Evolutionary conservation across 2,113 vertebrate genomes (phyloP).

Genomic region (Paracanthobrama guichenoti): DNA sequence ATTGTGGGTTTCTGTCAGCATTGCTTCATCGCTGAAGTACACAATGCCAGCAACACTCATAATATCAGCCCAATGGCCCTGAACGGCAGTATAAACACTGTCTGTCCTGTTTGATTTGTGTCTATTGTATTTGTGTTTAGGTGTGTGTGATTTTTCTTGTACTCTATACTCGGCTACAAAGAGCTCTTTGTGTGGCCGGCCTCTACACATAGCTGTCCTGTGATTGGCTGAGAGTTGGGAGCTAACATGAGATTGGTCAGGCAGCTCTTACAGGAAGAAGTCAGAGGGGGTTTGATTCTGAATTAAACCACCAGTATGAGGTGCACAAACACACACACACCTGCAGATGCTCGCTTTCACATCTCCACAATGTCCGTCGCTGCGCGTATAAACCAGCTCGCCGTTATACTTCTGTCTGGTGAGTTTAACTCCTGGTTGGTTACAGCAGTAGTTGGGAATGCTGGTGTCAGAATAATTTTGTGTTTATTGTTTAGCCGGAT

Average conservation of each 20-base stretch:
- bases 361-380: constrained; percentile 30
- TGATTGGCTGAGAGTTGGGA: constrained; percentile 27
- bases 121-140: constrained; percentile 22
- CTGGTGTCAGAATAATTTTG: too few species aligned
- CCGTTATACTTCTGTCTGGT: constrained; percentile 49
- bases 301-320: constrained; percentile 19
- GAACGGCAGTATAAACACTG: background rate
- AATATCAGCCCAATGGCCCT: background rate
- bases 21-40: background rate
- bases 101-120: background rate
- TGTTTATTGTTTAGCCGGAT: background rate
- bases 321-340: constrained; percentile 30
- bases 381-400: constrained; percentile 21
- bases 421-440: constrained; percentile 18
- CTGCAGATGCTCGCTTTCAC: background rate
- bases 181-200: constrained; percentile 45
- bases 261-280: background rate
- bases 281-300: constrained; percentile 6
- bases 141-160: constrained; percentile 11
- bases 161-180: constrained; percentile 40
- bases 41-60: background rate
- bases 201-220: constrained; percentile 25
- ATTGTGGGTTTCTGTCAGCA: constrained; percentile 4
- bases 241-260: constrained; percentile 30
- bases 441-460: background rate